phyloP scores from a whole-genome alignment of 2,113 vertebrate genomes.

The Macheiramphus alcinus region DNA sequence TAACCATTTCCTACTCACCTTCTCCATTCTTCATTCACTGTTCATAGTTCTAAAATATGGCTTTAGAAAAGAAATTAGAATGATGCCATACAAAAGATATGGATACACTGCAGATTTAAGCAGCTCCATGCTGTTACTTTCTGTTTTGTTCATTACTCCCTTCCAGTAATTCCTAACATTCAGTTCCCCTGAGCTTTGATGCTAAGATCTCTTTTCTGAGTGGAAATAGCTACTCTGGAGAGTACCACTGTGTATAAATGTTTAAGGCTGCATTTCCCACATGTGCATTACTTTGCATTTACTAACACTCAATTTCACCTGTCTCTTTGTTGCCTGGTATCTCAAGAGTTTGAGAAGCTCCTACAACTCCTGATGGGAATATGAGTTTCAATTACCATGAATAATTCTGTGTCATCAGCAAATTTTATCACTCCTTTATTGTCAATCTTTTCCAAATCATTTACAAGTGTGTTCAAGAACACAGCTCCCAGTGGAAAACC shows the following conservation, averaged over 20 bases:
- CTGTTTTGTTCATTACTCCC: background rate
- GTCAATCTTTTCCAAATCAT: background rate
- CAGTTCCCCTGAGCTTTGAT: background rate
- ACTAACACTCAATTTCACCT: background rate
- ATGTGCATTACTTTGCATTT: background rate
- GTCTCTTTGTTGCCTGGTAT: background rate
- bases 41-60: background rate
- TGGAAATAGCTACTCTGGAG: conserved; percentile 3
- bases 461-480: background rate
- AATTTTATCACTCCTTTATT: background rate
- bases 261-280: background rate
- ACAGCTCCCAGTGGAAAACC: background rate
- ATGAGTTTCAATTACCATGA: conserved; percentile 6
- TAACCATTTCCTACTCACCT: background rate
- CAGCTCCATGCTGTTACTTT: background rate
- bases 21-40: background rate
- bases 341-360: background rate
- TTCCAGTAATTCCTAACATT: conserved; percentile 6
- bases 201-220: conserved; percentile 4
- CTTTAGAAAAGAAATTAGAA: background rate
- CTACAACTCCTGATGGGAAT: background rate
- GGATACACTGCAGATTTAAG: background rate
- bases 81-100: background rate
- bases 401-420: conserved; percentile 12
- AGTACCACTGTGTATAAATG: background rate